Percentiles rank a stretch among this genome's conserved stretches.
phyloP scores from a whole-genome alignment of 2,113 vertebrate genomes.

The Chaetorhynchus papuensis region DNA sequence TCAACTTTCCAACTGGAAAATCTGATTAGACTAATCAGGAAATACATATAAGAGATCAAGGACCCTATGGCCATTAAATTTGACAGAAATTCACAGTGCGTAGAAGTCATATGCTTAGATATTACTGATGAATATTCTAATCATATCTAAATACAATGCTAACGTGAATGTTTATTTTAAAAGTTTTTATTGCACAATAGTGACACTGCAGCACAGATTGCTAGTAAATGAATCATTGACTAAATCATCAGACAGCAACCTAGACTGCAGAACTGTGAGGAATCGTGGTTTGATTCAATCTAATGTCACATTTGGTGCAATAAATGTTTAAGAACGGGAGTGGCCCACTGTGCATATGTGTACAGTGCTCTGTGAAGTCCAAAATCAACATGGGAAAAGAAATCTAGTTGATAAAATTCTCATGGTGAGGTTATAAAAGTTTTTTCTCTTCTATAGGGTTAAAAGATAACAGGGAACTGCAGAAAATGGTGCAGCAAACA shows the following conservation, averaged over 20 bases:
- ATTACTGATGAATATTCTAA: neutral
- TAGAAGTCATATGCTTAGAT: neutral
- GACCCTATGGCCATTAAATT: neutral
- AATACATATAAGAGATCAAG: neutral
- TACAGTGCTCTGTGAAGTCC: neutral
- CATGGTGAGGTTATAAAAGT: neutral
- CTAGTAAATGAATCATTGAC: neutral
- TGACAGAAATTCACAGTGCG: neutral
- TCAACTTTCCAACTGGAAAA: conserved; percentile 10
- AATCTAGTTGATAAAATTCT: neutral
- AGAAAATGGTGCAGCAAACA: neutral
- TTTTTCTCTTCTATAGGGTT: neutral
- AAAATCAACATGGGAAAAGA: neutral
- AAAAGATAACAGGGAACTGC: neutral
- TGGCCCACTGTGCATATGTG: neutral
- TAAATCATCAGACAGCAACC: neutral
- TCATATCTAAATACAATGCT: neutral
- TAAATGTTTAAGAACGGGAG: neutral
- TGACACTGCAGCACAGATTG: neutral
- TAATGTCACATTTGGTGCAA: neutral
- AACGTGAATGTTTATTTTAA: neutral
- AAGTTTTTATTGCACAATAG: neutral
- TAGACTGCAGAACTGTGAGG: neutral
- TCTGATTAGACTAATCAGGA: neutral
- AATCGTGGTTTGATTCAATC: neutral